Conservation (phyloP, 2,888 invertebrate genomes). For the Digitonthophagus gazella region DNA sequence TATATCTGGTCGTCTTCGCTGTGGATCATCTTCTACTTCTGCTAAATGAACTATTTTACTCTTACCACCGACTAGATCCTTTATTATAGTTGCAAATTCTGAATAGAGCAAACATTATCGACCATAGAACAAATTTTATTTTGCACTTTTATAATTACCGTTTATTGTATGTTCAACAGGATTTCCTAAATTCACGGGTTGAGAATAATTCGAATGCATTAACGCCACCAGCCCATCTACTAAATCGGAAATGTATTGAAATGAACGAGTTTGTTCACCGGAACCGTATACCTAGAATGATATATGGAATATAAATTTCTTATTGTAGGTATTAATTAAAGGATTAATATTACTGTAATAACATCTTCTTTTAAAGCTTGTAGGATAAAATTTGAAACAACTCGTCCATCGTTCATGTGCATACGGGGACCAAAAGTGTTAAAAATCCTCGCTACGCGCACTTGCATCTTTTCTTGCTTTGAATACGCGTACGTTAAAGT, state of each 20-base stretch:
- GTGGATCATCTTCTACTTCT: conserved; percentile 95
- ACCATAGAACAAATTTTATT: too few species aligned
- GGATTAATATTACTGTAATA: conserved; percentile 73
- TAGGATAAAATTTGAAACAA: conserved; percentile 97
- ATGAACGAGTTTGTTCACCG: conserved; percentile 90
- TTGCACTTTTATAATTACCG: conserved; percentile 57
- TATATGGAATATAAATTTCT: background rate
- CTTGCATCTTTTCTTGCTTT: conserved; percentile 93
- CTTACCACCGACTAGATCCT: conserved; percentile 78
- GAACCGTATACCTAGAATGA: conserved; percentile 72
- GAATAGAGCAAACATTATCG: conserved; percentile 42
- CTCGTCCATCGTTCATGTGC: conserved; percentile 98
- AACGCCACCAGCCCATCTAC: conserved; percentile 90
- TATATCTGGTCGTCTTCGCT: conserved; percentile 91
- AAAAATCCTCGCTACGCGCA: conserved; percentile 96
- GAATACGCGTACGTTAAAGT: conserved; percentile 95
- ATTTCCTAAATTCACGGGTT: conserved; percentile 95
- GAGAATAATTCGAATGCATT: conserved; percentile 91
- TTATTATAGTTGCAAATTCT: conserved; percentile 87
- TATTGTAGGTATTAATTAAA: background rate
- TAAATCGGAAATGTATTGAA: conserved; percentile 96
- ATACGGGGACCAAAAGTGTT: conserved; percentile 99
- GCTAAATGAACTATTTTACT: conserved; percentile 81
- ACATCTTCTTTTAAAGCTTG: conserved; percentile 94
- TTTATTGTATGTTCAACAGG: conserved; percentile 96